A percentile compares a stretch with the other conserved stretches of the same genome.
phyloP scores from a whole-genome alignment of 1,140 invertebrate genomes.

The Drosophila kurseongensis region DNA sequence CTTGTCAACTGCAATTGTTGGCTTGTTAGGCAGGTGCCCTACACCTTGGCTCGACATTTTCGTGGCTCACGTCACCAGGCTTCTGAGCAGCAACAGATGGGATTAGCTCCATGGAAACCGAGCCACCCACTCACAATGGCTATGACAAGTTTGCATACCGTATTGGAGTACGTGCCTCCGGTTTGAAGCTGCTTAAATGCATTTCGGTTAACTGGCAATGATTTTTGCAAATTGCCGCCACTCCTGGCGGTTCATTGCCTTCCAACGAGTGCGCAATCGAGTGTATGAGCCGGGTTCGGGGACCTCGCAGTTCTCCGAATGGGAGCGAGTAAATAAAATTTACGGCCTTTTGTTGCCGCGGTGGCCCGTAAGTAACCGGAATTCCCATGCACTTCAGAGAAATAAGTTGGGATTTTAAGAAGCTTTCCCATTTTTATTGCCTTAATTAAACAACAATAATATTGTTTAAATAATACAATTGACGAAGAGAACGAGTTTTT shows the following conservation, averaged over 20 bases:
- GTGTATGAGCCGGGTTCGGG: slow-evolving; percentile 6
- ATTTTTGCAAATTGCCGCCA: slow-evolving; percentile 38
- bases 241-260: slow-evolving; percentile 38
- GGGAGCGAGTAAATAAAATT: slow-evolving; percentile 77
- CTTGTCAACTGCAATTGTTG: slow-evolving; percentile 52
- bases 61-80: slow-evolving; percentile 17
- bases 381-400: slow-evolving; percentile 19
- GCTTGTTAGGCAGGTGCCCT: slow-evolving; percentile 32
- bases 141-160: slow-evolving; percentile 12
- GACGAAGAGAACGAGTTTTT: not conserved
- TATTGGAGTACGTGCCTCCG: slow-evolving; percentile 13
- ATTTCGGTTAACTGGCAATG: slow-evolving; percentile 31
- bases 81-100: slow-evolving; percentile 20
- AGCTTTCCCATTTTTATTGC: not conserved
- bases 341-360: slow-evolving; percentile 78
- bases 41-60: slow-evolving; percentile 12
- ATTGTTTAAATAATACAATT: not conserved
- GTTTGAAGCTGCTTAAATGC: slow-evolving; percentile 38
- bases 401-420: not conserved
- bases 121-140: not conserved
- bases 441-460: too few species aligned
- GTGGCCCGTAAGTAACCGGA: slow-evolving; percentile 65
- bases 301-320: slow-evolving; percentile 47
- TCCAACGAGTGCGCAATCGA: slow-evolving; percentile 7
- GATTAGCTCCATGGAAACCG: slow-evolving; percentile 9